phyloP scores from a whole-genome alignment of 1,140 invertebrate genomes.

The Diorhabda sublineata region DNA sequence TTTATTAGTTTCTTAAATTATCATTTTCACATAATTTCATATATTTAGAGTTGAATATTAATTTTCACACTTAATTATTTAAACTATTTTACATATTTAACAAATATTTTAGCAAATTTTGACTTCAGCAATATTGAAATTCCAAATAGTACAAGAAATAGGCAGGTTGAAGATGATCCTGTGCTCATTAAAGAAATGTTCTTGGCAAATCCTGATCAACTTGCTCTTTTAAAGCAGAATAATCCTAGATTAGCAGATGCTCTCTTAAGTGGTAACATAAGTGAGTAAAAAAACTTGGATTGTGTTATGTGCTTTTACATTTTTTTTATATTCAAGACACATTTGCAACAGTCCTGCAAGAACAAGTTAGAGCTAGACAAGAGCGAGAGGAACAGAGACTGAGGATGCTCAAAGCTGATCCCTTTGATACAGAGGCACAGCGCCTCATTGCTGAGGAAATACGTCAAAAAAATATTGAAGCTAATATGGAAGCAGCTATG shows the following conservation, averaged over 20 bases:
- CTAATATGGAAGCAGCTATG: constrained; percentile 98
- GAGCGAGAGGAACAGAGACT: constrained; percentile 78
- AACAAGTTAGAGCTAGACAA: constrained; percentile 73
- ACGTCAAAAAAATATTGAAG: constrained; percentile 92
- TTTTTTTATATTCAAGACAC: constrained; percentile 54
- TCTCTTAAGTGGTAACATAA: constrained; percentile 74
- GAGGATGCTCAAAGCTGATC: constrained; percentile 87
- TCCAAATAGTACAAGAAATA: constrained; percentile 48
- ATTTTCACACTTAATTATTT: too few relatives aligned
- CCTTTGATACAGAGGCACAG: constrained; percentile 93
- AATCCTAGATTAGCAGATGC: constrained; percentile 91
- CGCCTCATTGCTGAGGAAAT: constrained; percentile 94
- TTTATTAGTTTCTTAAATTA: too few relatives aligned
- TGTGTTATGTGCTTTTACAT: background rate
- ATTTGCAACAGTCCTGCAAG: constrained; percentile 76
- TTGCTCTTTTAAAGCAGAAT: constrained; percentile 87
- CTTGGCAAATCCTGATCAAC: constrained; percentile 85
- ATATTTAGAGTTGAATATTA: too few relatives aligned
- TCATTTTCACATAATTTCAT: too few relatives aligned
- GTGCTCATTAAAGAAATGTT: constrained; percentile 86
- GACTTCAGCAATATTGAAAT: constrained; percentile 85
- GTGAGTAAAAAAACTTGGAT: constrained; percentile 46
- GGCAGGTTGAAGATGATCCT: constrained; percentile 70
- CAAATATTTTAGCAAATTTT: constrained; percentile 51
- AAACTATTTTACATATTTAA: too few relatives aligned